Evolutionary conservation across 2,113 vertebrate genomes (phyloP), one percentile per base, ranked within the genome.

Genomic region (Isurus oxyrinchus): DNA sequence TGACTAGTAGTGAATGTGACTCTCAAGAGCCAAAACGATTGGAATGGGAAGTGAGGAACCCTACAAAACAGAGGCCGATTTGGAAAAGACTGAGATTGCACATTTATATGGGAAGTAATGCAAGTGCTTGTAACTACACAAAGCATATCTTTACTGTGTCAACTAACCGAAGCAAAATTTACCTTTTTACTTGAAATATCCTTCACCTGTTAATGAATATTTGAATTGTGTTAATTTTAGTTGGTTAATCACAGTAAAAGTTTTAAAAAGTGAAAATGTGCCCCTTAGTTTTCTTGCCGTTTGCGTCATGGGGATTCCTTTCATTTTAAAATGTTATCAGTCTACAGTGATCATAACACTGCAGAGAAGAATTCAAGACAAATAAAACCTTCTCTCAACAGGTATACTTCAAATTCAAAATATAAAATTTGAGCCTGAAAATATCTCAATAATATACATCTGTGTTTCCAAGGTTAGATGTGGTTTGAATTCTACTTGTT

Each of bases 371-470:
- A 61, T 19, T 93, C 31, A 93, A 87, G 25, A 53, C 35, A 14
- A 94, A 94, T 55, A 27, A 95, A 95, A 95, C 94, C 27, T 94
- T 63, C 59, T 94, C 35, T 63, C 59, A 8, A n/a, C 90, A 63
- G 90, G 23, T 27, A 69, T 35, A 35, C 69, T 95, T 76, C 31
- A 55, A 69, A 95, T 49, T 49, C 49, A 72, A 63, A 63, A n/a
- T 16, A 55, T 27, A 72, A 69, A 72, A 72, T 53, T 95, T 49
- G 25, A 76, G 76, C 27, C 44, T 95, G 27, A 44, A 55, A 23
- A 55, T 69, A 95, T 95, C 44, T 72, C 67, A 72, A 55, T 49
- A 11, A n/a, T 25, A 49, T 69, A 69, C 66, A 69, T 53, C 40
- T 2, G 14, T 16, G 44, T 53, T 95, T 55, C 23, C 67, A 72